Evolutionary conservation across 2,113 vertebrate species (phyloP), one percentile per base, ranked within the genome.

Genomic region (Amia ocellicauda): DNA sequence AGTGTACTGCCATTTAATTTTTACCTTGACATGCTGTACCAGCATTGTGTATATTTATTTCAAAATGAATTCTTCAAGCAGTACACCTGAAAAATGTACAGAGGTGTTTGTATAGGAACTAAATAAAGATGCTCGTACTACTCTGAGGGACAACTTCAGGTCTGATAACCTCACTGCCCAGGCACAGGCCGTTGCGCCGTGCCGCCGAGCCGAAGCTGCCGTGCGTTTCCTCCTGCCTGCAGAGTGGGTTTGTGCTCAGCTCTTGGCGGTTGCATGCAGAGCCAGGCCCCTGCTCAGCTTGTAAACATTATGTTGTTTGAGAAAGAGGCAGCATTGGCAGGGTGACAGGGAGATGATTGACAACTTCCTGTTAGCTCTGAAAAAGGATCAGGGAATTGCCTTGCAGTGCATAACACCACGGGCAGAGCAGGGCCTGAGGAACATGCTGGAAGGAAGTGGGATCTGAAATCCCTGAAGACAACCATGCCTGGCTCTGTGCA

Each of bases 281-380:
- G 42, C 17, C 27, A 16, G 0, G 63, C 62, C 68, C 56, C 57
- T 0, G 3, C 31, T 2, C 0, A 0, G 73, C 59, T 4, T 60
- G 61, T 70, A 65, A 78, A 66, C 63, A 14, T 55, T 19, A 47
- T 59, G 31, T 0, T 9, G 63, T 61, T 50, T 9, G 63, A 62
- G 71, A 69, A 62, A 69, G 68, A 76, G 70, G 50, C 64, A 59
- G 47, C 53, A 26, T 76, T 80, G 77, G 74, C 75, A 3, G 0
- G 17, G 19, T 57, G 27, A 70, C 71, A 78, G 60, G 52, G 64
- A 1, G 22, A 9, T 71, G 78, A 78, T 51, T 69, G 81, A 78
- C 73, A 58, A 1, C 62, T 85, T 88, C 81, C 83, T 74, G n/a
- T 29, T 71, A 0, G 62, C 51, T 13, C 7, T 14, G 69, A 58